Evolutionary conservation across 2,797 vertebrate genomes (phyloP), one percentile per base, ranked within the genome.

Genomic region (Pangasius larnaudii): DNA sequence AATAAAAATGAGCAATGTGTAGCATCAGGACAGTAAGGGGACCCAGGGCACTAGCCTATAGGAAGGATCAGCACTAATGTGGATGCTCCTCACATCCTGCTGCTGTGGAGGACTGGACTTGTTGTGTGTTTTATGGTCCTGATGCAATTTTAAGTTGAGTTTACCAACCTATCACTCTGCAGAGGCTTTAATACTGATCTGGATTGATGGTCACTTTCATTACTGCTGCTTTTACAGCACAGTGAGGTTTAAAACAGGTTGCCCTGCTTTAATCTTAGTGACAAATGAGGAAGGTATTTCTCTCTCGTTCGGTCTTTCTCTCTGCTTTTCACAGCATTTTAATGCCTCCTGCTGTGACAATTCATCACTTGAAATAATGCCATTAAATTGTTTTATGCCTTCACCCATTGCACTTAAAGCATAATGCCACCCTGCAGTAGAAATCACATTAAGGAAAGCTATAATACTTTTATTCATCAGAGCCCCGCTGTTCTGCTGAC

Each of bases 391-490:
- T 59, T 59, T 69, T 71, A 81, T 59, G 59, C 22, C 49, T 56
- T 80, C 36, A 49, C 65, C 65, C 18, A 27, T 24, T 63, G 42
- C 53, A 71, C 61, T 33, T 71, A 46, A 49, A 59, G 46, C 65
- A 51, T 22, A 22, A 51, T 59, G 27, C 49, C 36, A 19, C 69
- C 27, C 67, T 74, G 71, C 71, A 42, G 51, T 67, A 79, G 61
- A 79, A 80, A 86, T 79, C 85, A 84, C 56, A 87, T 87, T 61
- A 87, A 75, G 30, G 51, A 53, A 63, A 75, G 30, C 13, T 74
- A 33, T 59, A 65, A 53, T 36, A 67, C 39, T 82, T 87, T 72
- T 71, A 59, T 46, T 83, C 53, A 61, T 72, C 65, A 87, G n/a
- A 51, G 67, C 16, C 19, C 58, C 0, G 36, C 56, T 74, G 80